A percentile compares a stretch with the other conserved stretches of the same genome.
phyloP scores from a whole-genome alignment of 2,888 invertebrate species.

The Hypolimnas misippus region DNA sequence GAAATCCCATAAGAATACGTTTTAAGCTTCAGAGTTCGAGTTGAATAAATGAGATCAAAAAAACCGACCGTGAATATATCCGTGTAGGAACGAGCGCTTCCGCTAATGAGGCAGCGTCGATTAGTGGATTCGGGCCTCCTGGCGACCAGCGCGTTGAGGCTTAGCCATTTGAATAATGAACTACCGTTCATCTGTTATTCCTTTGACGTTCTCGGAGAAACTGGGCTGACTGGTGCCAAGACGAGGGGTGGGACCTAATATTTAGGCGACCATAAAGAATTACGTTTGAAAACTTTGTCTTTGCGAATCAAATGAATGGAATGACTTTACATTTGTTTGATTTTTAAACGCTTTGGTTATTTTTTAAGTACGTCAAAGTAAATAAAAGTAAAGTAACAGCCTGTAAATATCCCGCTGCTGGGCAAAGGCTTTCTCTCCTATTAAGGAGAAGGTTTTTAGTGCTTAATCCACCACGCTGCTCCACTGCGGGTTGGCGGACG shows the following conservation, averaged over 20 bases:
- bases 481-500: no score
- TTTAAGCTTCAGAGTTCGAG: slow-evolving; percentile 11
- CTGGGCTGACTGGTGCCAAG: slow-evolving; percentile 10
- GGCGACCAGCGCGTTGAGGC: slow-evolving; percentile 29
- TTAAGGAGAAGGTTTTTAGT: no score
- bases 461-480: no score
- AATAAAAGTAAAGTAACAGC: no score
- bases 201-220: slow-evolving; percentile 21
- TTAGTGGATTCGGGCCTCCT: slow-evolving; percentile 50
- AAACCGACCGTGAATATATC: slow-evolving; percentile 56
- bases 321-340: background rate
- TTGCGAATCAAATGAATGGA: background rate
- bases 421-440: no score
- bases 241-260: slow-evolving; percentile 3
- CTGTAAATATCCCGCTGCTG: no score
- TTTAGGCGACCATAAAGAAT: background rate
- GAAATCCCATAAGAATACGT: slow-evolving; percentile 6
- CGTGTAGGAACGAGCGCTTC: slow-evolving; percentile 57
- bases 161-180: slow-evolving; percentile 38
- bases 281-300: background rate
- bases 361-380: background rate
- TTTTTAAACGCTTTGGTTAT: background rate
- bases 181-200: slow-evolving; percentile 41
- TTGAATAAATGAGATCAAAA: slow-evolving; percentile 46
- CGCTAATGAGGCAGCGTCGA: slow-evolving; percentile 57